Conservation (phyloP, 2,888 invertebrate species). For the Achlya flavicornis region DNA sequence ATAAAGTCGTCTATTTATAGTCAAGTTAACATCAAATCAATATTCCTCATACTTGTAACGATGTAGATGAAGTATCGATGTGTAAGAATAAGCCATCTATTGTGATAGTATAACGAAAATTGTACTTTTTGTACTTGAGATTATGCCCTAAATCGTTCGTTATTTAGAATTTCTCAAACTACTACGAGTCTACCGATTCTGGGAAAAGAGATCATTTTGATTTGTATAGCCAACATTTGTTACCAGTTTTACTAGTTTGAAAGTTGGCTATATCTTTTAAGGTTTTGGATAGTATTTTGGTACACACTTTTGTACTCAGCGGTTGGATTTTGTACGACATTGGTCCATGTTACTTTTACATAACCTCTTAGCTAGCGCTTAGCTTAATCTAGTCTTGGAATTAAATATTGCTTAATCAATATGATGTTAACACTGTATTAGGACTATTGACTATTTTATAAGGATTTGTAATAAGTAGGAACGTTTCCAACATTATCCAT, state of each 20-base stretch:
- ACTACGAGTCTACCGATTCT: constrained; percentile 20
- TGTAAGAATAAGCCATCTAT: constrained; percentile 36
- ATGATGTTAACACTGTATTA: constrained; percentile 55
- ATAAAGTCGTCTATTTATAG: background rate
- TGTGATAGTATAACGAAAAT: constrained; percentile 43
- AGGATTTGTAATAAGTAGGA: constrained; percentile 54
- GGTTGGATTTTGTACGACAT: constrained; percentile 64
- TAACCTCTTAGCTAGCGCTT: constrained; percentile 61
- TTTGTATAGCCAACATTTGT: constrained; percentile 25
- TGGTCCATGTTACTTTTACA: constrained; percentile 74
- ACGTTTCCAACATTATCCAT: constrained; percentile 53
- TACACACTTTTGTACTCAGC: constrained; percentile 77
- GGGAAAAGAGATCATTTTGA: constrained; percentile 24
- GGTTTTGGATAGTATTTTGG: constrained; percentile 76
- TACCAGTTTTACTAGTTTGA: constrained; percentile 10
- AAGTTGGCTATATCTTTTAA: constrained; percentile 37
- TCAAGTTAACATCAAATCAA: constrained; percentile 11
- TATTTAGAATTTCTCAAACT: constrained; percentile 23
- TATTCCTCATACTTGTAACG: constrained; percentile 18
- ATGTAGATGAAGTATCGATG: constrained; percentile 37
- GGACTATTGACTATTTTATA: constrained; percentile 65
- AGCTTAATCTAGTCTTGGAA: constrained; percentile 67
- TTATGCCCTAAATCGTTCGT: constrained; percentile 33
- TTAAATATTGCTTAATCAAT: constrained; percentile 55
- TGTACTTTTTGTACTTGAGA: constrained; percentile 35